A percentile compares a stretch with the other conserved stretches of the same genome.
phyloP scores from a whole-genome alignment of 2,888 invertebrate genomes.

The Kryphioiulus occultus region DNA sequence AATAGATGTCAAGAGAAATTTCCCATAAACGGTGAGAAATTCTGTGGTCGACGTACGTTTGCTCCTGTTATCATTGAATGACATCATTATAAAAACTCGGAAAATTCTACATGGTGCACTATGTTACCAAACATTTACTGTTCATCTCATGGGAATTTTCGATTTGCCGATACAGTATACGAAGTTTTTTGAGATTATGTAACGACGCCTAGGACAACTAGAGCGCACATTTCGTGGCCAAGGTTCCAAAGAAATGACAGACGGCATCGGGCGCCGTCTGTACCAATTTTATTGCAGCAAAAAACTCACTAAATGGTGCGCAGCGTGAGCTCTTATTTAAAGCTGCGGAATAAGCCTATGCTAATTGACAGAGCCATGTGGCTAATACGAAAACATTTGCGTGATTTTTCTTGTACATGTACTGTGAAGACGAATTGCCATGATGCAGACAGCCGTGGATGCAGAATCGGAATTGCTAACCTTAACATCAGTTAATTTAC shows the following conservation, averaged over 20 bases:
- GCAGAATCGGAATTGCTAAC: too few species aligned
- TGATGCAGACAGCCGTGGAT: too few species aligned
- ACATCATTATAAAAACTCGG: not conserved
- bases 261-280: too few species aligned
- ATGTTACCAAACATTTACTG: not conserved
- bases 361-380: not conserved
- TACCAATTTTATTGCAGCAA: not conserved
- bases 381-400: not conserved
- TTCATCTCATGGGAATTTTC: not conserved
- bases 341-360: not conserved
- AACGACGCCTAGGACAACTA: not conserved
- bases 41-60: not conserved
- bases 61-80: not conserved
- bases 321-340: not conserved
- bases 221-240: too few species aligned
- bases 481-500: too few species aligned
- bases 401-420: not conserved
- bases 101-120: not conserved
- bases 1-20: not conserved
- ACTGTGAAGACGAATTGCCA: too few species aligned
- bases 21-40: slow-evolving; percentile 16
- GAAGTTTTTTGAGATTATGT: not conserved
- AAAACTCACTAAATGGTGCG: not conserved
- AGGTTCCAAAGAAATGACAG: too few species aligned
- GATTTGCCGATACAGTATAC: not conserved